Evolutionary conservation across 2,888 invertebrate species (phyloP).

Genomic region (Pasiphila rectangulata): DNA sequence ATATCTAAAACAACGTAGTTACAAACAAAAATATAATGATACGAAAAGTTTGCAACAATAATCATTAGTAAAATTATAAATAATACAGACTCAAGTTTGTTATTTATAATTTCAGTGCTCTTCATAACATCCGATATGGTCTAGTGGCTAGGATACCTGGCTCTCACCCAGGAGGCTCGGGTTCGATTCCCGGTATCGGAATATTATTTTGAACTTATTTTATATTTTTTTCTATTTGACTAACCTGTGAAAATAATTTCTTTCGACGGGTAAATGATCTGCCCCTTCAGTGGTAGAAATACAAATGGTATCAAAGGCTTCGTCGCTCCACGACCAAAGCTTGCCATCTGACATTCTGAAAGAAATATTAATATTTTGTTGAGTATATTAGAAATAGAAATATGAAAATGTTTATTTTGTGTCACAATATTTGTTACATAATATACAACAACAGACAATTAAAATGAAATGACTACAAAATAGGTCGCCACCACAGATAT

Average conservation of each 20-base stretch:
- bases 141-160: slow-evolving; percentile 87
- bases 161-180: slow-evolving; percentile 85
- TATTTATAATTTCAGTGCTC: slow-evolving; percentile 1
- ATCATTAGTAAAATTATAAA: too few relatives aligned
- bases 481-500: too few relatives aligned
- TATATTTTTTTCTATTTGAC: slow-evolving; percentile 8
- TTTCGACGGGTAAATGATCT: slow-evolving; percentile 93
- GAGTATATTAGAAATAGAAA: too few relatives aligned
- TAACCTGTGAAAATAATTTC: slow-evolving; percentile 91
- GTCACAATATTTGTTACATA: too few relatives aligned
- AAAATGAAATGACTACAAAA: too few relatives aligned
- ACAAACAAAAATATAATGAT: too few relatives aligned
- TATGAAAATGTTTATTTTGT: too few relatives aligned
- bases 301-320: slow-evolving; percentile 91
- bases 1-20: too few relatives aligned
- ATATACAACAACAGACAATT: too few relatives aligned
- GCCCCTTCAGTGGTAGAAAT: slow-evolving; percentile 90
- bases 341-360: slow-evolving; percentile 85
- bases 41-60: too few relatives aligned
- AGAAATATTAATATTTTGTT: too few relatives aligned
- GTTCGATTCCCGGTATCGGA: slow-evolving; percentile 82
- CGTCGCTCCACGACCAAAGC: slow-evolving; percentile 84
- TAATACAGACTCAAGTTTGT: too few relatives aligned
- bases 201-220: slow-evolving; percentile 40
- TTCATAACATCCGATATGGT: slow-evolving; percentile 65